Conservation (phyloP, 2,888 invertebrate species). For the Polydrusus tereticollis region DNA sequence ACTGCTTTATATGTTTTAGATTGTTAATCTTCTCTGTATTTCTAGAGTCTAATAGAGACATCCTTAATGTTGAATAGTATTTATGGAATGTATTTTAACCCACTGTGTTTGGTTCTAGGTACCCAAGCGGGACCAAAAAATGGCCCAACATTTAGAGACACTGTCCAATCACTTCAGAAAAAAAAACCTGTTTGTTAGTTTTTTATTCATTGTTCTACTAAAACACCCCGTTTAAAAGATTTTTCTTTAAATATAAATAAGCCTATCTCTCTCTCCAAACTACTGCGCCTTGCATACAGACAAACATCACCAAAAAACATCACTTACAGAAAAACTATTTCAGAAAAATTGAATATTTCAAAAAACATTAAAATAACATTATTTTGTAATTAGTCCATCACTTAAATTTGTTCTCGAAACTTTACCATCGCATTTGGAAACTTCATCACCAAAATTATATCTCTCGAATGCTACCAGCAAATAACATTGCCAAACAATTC, state of each 20-base stretch:
- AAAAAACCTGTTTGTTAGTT: slow-evolving; percentile 1
- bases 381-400: slow-evolving; percentile 19
- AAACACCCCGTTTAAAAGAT: slow-evolving; percentile 32
- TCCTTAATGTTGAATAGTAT: slow-evolving; percentile 12
- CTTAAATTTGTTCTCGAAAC: not conserved
- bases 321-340: slow-evolving; percentile 33
- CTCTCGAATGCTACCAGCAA: not conserved
- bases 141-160: slow-evolving; percentile 21
- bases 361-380: slow-evolving; percentile 10
- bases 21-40: slow-evolving; percentile 10
- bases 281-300: slow-evolving; percentile 47
- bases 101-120: slow-evolving; percentile 42
- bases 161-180: slow-evolving; percentile 14
- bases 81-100: slow-evolving; percentile 14
- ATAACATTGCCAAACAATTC: not conserved
- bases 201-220: slow-evolving; percentile 36
- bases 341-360: slow-evolving; percentile 14
- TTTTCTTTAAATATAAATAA: slow-evolving; percentile 15
- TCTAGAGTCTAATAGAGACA: slow-evolving; percentile 24
- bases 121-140: slow-evolving; percentile 14
- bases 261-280: slow-evolving; percentile 33
- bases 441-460: slow-evolving; percentile 5
- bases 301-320: slow-evolving; percentile 48
- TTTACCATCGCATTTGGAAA: slow-evolving; percentile 13
- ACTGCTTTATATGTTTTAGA: not conserved